Evolutionary conservation across 2,113 vertebrate species (phyloP).

Genomic region (Argyrosomus japonicus): DNA sequence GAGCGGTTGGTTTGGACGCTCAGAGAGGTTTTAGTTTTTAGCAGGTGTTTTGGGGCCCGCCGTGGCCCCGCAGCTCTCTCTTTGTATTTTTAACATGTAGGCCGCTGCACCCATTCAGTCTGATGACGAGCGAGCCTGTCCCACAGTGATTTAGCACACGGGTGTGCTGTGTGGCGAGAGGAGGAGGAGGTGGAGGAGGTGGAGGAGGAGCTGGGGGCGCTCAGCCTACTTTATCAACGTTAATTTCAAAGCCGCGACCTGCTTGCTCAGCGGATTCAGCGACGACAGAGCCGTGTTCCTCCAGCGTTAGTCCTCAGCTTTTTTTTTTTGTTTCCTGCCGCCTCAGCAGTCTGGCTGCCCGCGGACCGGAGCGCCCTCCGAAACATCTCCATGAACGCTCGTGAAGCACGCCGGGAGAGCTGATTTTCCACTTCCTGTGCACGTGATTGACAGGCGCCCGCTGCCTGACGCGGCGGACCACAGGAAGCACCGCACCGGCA

Average conservation of each 20-base stretch:
- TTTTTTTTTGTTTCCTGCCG: constrained; percentile 39
- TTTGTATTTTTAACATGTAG: constrained; percentile 77
- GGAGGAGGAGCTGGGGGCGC: too few relatives aligned
- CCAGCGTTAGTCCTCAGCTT: constrained; percentile 57
- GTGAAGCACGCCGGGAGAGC: neutral
- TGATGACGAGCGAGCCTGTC: constrained; percentile 61
- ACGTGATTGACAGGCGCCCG: constrained; percentile 57
- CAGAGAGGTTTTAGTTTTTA: neutral
- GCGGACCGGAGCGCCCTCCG: constrained; percentile 5
- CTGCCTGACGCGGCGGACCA: constrained; percentile 17
- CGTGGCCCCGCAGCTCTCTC: neutral
- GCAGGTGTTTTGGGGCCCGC: constrained; percentile 46
- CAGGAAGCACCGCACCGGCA: neutral
- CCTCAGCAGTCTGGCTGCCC: constrained; percentile 64
- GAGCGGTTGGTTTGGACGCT: neutral
- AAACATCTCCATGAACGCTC: constrained; percentile 40
- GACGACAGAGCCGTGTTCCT: constrained; percentile 39
- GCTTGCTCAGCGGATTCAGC: constrained; percentile 71
- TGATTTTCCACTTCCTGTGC: constrained; percentile 61
- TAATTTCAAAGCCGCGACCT: constrained; percentile 71
- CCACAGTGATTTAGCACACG: constrained; percentile 76
- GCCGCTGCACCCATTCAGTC: constrained; percentile 74
- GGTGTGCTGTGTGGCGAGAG: constrained; percentile 6
- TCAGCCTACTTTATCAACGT: constrained; percentile 79
- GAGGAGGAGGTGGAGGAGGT: neutral